These are phyloP conservation scores for Thaumetopoea pityocampa DNA, from an alignment of 1,140 invertebrate genomes.

Conservation along the genomic window DNA sequence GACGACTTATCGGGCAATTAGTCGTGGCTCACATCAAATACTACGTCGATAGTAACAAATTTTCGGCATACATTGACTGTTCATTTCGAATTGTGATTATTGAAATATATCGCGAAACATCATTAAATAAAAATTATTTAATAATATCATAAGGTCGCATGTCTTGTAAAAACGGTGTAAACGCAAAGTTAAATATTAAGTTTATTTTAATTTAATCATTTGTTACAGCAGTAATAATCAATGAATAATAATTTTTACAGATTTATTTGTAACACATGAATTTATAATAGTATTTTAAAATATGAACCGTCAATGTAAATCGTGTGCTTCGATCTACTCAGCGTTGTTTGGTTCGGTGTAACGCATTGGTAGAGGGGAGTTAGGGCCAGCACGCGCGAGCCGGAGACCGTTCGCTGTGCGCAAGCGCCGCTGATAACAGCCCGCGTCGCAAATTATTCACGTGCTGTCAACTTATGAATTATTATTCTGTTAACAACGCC, in stretches of 20 bases:
- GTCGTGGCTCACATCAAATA: conserved; percentile 62
- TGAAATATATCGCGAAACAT: too few relatives aligned
- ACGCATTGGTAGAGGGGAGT: conserved; percentile 28
- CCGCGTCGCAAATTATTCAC: conserved; percentile 58
- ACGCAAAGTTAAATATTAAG: too few relatives aligned
- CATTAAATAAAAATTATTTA: too few relatives aligned
- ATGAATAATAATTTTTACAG: too few relatives aligned
- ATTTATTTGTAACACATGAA: too few relatives aligned
- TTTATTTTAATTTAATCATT: too few relatives aligned
- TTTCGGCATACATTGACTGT: conserved; percentile 55
- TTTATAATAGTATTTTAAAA: conserved; percentile 7
- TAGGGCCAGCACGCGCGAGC: conserved; percentile 51
- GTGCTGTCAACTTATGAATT: conserved; percentile 65
- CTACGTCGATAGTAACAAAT: conserved; percentile 42
- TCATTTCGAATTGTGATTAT: conserved; percentile 27
- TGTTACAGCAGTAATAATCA: too few relatives aligned
- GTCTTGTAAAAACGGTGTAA: too few relatives aligned
- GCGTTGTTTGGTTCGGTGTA: conserved; percentile 17
- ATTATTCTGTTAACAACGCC: conserved; percentile 49
- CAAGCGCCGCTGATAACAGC: conserved; percentile 55
- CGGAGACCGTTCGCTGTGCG: conserved; percentile 41
- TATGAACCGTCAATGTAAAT: conserved; percentile 48
- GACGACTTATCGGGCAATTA: conserved; percentile 75
- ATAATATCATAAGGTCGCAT: too few relatives aligned
- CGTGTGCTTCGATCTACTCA: conserved; percentile 25